Percentiles rank a stretch among this genome's conserved stretches.
phyloP scores from a whole-genome alignment of 1,140 invertebrate genomes.

The Drosophila nigrodunni region DNA sequence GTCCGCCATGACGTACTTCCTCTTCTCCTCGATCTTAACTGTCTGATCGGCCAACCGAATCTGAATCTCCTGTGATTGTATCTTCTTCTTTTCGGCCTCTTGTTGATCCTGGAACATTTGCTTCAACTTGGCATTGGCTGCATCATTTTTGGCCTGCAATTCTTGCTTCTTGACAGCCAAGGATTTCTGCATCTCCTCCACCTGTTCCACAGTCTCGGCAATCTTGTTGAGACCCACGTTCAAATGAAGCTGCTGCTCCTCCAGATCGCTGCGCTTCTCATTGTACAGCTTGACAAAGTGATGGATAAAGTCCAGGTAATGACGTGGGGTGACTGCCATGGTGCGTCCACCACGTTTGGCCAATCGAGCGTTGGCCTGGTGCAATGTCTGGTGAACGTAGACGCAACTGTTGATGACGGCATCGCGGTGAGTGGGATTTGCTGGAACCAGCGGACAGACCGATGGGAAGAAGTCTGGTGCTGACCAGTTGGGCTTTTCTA shows the following conservation, averaged over 20 bases:
- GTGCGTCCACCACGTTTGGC: conserved; percentile 96
- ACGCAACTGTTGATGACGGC: conserved; percentile 99
- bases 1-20: conserved; percentile 96
- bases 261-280: conserved; percentile 98
- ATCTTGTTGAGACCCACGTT: conserved; percentile 99
- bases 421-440: conserved; percentile 93
- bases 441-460: conserved; percentile 91
- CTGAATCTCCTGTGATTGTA: conserved; percentile 98
- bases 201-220: conserved; percentile 99
- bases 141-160: conserved; percentile 99
- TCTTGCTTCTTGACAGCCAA: conserved; percentile 98
- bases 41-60: conserved; percentile 95
- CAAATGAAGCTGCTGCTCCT: conserved; percentile 99
- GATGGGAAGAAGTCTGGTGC: conserved; percentile 95
- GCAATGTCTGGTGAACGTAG: conserved; percentile 98
- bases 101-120: conserved; percentile 99
- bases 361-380: conserved; percentile 95
- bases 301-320: conserved; percentile 99
- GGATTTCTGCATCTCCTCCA: conserved; percentile 99
- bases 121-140: conserved; percentile 98
- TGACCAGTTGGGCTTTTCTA: conserved; percentile 93
- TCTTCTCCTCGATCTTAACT: conserved; percentile 96
- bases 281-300: conserved; percentile 99
- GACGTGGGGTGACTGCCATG: conserved; percentile 98
- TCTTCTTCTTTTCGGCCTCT: conserved; percentile 99